Base-by-base conservation (phyloP, 2,797 vertebrate species). In the Brachyrhaphis roseni region DNA sequence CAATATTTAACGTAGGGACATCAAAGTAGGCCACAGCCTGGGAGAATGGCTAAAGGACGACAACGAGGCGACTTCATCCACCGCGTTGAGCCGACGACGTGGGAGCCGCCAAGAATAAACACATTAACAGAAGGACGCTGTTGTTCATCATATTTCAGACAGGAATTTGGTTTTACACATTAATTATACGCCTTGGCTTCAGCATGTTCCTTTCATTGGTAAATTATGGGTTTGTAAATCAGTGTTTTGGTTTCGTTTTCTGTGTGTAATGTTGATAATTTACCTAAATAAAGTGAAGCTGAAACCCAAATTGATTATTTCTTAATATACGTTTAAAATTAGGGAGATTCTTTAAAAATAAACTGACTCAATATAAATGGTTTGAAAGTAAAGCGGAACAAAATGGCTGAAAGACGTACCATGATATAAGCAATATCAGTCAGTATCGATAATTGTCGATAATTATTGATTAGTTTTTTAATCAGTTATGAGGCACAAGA, bases 1-100 rank as follows among this genome's bases (percentile, higher is more conserved):
- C 86, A 94, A 92, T 94, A 94, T 94, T 95, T 88, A 93, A 93
- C 90, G 83, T 55, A 51, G 15, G 79, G 80, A 88, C 83, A 91
- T 93, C 89, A 93, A 94, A 93, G 91, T 80, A 77, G 85, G 82
- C 79, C 80, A 75, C 20, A 80, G 84, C 78, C 68, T 75, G 20
- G 20, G 39, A 8, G 41, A 8, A 8, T 8, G 41, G 41, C 34
- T 68, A 79, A 64, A 23, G 72, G 78, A 78, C 75, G 77, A 78
- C 84, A 87, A 4, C 10, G 31, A 89, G 79, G 79, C 80, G 85
- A 82, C 79, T 78, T 88, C 71, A 81, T 88, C 68, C 46, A 49
- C 75, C 43, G 39, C 36, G 73, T 46, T 74, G 74, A 83, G 72
- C 51, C 76, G 55, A 77, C 74, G 76, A 64, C 53, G 72, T 46